Evolutionary conservation across 2,797 vertebrate genomes (phyloP).

Genomic region (Dallia pectoralis): DNA sequence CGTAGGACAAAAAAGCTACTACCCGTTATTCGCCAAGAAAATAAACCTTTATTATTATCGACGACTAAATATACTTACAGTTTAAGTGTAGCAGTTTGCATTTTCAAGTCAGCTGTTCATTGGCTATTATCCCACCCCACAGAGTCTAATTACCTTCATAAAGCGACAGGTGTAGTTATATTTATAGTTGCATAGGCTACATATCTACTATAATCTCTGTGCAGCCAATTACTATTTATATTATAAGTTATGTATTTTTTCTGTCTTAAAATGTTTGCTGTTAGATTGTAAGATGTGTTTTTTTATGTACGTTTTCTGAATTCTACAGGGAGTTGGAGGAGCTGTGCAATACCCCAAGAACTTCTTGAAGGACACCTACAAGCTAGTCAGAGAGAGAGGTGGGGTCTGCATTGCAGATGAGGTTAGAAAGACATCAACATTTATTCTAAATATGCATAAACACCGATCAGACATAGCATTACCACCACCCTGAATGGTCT

Average conservation of each 20-base stretch:
- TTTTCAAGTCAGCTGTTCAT: background rate
- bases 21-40: no score
- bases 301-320: background rate
- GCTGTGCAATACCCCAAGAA: conserved; percentile 88
- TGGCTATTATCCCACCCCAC: background rate
- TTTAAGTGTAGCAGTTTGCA: background rate
- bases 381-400: conserved; percentile 82
- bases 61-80: background rate
- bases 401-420: conserved; percentile 92
- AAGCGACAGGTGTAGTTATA: background rate
- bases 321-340: conserved; percentile 83
- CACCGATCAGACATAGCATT: no score
- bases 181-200: background rate
- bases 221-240: background rate
- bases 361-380: conserved; percentile 85
- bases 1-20: no score
- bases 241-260: background rate
- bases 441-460: no score
- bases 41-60: no score
- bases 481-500: no score
- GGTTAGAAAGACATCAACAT: conserved; percentile 64
- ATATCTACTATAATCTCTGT: background rate
- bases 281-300: background rate
- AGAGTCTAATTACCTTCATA: background rate
- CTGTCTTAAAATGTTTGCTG: conserved; percentile 5